These are phyloP conservation scores for Pachydiplax longipennis DNA, from an alignment of 2,888 invertebrate species.

Conservation along the genomic window DNA sequence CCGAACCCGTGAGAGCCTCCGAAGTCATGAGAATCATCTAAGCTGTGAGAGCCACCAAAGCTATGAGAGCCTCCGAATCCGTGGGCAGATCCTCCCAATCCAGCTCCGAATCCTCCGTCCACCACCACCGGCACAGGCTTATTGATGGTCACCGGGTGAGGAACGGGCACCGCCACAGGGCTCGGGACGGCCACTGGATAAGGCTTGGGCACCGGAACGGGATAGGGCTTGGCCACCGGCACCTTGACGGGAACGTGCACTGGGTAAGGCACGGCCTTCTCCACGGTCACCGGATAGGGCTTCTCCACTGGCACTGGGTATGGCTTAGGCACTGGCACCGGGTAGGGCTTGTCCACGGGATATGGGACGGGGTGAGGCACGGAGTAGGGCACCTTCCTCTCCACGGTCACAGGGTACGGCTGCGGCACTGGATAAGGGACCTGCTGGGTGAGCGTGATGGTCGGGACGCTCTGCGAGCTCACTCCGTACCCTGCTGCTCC, in stretches of 20 bases:
- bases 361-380: slow-evolving; percentile 49
- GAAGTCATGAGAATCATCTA: too few relatives aligned
- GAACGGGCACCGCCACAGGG: slow-evolving; percentile 70
- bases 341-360: slow-evolving; percentile 50
- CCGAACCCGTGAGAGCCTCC: background rate
- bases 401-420: slow-evolving; percentile 49
- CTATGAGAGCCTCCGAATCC: background rate
- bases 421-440: slow-evolving; percentile 72
- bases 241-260: slow-evolving; percentile 63
- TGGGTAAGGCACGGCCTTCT: slow-evolving; percentile 57
- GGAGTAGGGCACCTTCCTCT: slow-evolving; percentile 49
- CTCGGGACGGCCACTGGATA: slow-evolving; percentile 64
- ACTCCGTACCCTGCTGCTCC: slow-evolving; percentile 65
- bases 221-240: slow-evolving; percentile 77
- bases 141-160: slow-evolving; percentile 52
- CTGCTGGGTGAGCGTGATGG: slow-evolving; percentile 73
- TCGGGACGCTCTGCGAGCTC: slow-evolving; percentile 65
- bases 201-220: slow-evolving; percentile 75
- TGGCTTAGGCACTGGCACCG: slow-evolving; percentile 69
- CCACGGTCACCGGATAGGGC: slow-evolving; percentile 64
- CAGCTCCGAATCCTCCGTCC: background rate
- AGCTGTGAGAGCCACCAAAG: background rate
- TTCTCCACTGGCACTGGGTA: slow-evolving; percentile 73
- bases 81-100: background rate
- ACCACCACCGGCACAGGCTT: slow-evolving; percentile 51